Conservation (phyloP, 2,888 invertebrate genomes). For the Choreutis nemorana region DNA sequence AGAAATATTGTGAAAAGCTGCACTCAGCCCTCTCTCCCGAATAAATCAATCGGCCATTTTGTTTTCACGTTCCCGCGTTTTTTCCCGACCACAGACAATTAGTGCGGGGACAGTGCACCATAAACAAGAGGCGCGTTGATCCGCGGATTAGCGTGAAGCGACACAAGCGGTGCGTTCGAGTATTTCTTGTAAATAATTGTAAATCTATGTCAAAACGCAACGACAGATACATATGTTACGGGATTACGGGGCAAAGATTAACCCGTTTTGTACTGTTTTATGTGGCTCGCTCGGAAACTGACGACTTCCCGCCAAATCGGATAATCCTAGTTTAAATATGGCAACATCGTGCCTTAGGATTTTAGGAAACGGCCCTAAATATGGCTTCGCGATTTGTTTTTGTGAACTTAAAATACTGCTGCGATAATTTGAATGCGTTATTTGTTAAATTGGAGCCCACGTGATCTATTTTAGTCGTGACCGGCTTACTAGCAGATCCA, state of each 20-base stretch:
- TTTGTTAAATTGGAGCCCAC: background rate
- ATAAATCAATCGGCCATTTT: conserved; percentile 54
- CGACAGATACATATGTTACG: conserved; percentile 61
- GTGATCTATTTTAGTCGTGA: background rate
- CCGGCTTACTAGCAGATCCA: background rate
- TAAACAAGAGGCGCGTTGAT: conserved; percentile 54
- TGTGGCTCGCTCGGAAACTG: conserved; percentile 34
- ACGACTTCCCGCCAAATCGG: conserved; percentile 50
- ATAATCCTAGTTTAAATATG: conserved; percentile 51
- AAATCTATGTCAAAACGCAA: conserved; percentile 65
- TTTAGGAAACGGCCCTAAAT: conserved; percentile 41
- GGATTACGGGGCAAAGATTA: conserved; percentile 51
- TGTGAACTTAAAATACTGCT: conserved; percentile 6
- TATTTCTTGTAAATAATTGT: conserved; percentile 62
- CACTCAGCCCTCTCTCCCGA: conserved; percentile 22
- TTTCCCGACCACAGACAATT: conserved; percentile 52
- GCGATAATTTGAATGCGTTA: background rate
- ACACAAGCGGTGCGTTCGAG: conserved; percentile 43
- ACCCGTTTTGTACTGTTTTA: conserved; percentile 57
- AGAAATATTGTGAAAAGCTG: conserved; percentile 54
- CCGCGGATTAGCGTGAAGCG: conserved; percentile 50
- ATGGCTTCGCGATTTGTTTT: conserved; percentile 33
- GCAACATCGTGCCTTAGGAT: conserved; percentile 25
- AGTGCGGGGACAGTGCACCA: conserved; percentile 38
- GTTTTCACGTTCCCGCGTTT: conserved; percentile 41